Evolutionary conservation across 1,140 invertebrate genomes (phyloP).

Genomic region (Leguminivora glycinivorella): DNA sequence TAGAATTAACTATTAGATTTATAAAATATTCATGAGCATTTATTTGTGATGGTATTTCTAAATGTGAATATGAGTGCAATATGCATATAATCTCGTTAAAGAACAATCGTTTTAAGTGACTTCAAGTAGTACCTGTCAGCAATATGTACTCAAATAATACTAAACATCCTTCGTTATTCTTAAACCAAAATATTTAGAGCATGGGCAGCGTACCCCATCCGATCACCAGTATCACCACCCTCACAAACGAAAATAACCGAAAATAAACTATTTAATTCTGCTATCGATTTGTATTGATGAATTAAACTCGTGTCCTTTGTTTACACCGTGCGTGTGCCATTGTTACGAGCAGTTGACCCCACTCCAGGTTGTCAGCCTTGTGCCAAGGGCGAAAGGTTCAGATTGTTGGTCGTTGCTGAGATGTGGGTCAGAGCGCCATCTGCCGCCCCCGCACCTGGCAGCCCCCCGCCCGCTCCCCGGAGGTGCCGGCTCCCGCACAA

Average conservation of each 20-base stretch:
- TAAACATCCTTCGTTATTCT: not conserved
- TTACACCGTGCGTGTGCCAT: slow-evolving; percentile 13
- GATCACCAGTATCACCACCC: not conserved
- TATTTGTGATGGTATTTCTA: too few species aligned
- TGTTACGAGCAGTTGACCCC: not conserved
- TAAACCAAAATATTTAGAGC: not conserved
- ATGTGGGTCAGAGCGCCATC: slow-evolving; percentile 49
- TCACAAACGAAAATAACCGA: not conserved
- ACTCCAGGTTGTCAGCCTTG: not conserved
- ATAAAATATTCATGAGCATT: too few species aligned
- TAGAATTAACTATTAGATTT: too few species aligned
- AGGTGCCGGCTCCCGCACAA: slow-evolving; percentile 28
- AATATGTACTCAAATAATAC: not conserved
- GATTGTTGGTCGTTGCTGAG: slow-evolving; percentile 30
- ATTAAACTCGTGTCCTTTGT: slow-evolving; percentile 25
- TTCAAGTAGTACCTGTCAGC: too few species aligned
- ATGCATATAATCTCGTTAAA: too few species aligned
- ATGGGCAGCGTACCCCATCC: not conserved
- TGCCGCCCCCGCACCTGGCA: slow-evolving; percentile 30
- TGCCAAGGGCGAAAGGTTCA: not conserved
- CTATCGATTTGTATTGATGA: slow-evolving; percentile 22
- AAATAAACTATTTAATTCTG: slow-evolving; percentile 14
- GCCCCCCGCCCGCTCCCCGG: slow-evolving; percentile 47
- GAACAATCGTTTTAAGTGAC: too few species aligned
- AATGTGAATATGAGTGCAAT: too few species aligned